phyloP scores from a whole-genome alignment of 2,797 vertebrate genomes.

The Adrianichthys oophorus region DNA sequence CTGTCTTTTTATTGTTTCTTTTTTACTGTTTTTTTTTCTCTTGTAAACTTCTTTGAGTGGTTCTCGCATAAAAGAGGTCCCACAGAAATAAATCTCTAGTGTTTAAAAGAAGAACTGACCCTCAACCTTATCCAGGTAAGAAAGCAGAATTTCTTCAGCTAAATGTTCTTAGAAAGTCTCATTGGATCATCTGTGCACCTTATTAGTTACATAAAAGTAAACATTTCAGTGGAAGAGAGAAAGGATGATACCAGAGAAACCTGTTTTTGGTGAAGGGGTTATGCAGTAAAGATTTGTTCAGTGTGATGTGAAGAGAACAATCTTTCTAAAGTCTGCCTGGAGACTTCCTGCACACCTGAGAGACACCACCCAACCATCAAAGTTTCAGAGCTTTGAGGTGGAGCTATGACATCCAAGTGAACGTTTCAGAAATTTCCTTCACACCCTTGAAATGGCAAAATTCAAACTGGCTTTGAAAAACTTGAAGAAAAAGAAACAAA shows the following conservation, averaged over 20 bases:
- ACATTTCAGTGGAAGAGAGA: not conserved
- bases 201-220: not conserved
- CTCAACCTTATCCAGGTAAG: no score
- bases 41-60: no score
- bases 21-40: no score
- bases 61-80: no score
- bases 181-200: no score
- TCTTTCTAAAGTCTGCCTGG: not conserved
- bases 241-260: not conserved
- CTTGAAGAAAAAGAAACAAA: no score
- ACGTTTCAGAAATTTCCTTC: no score
- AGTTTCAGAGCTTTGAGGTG: conserved; percentile 21
- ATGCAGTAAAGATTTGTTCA: not conserved
- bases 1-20: no score
- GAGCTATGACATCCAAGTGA: conserved; percentile 2
- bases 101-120: no score
- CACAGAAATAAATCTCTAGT: no score
- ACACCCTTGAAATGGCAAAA: no score
- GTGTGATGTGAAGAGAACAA: not conserved
- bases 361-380: not conserved
- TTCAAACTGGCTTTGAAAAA: no score
- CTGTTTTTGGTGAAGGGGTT: not conserved
- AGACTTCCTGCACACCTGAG: not conserved
- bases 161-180: not conserved
- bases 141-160: not conserved